Conservation (phyloP, 2,888 invertebrate genomes). For the Agonopterix arenella region DNA sequence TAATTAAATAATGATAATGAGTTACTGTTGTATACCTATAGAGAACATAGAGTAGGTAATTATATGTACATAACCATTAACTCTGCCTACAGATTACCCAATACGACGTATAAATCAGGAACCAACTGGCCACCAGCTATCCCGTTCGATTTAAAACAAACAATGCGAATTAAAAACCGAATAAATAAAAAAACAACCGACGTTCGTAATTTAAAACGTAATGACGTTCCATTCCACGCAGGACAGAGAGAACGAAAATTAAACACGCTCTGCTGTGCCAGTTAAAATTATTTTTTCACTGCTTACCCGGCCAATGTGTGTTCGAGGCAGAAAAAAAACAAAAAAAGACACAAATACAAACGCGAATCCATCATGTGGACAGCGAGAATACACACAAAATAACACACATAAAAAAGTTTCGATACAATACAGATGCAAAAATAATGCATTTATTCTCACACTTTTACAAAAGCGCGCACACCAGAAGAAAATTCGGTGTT, state of each 20-base stretch:
- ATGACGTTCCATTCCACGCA: constrained; percentile 71
- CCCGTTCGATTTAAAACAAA: constrained; percentile 48
- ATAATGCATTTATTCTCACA: constrained; percentile 55
- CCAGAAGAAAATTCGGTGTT: constrained; percentile 61
- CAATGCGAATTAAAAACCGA: constrained; percentile 58
- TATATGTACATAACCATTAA: no score
- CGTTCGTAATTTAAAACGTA: constrained; percentile 73
- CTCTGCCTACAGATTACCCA: not conserved
- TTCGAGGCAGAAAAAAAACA: constrained; percentile 51
- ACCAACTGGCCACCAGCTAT: constrained; percentile 14
- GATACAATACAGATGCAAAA: constrained; percentile 43
- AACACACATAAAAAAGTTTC: constrained; percentile 25
- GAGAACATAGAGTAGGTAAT: no score
- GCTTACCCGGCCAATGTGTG: constrained; percentile 58
- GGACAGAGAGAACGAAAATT: constrained; percentile 73
- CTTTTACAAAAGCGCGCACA: constrained; percentile 30
- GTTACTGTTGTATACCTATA: no score
- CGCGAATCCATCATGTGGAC: constrained; percentile 66
- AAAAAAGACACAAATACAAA: constrained; percentile 67
- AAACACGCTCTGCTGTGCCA: constrained; percentile 72
- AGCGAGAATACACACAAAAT: constrained; percentile 48
- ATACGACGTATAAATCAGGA: not conserved
- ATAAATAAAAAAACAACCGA: constrained; percentile 59
- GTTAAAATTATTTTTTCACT: constrained; percentile 75
- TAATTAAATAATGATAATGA: no score